Base-by-base conservation (phyloP, 2,113 vertebrate species). In the Phaetusa simplex region DNA sequence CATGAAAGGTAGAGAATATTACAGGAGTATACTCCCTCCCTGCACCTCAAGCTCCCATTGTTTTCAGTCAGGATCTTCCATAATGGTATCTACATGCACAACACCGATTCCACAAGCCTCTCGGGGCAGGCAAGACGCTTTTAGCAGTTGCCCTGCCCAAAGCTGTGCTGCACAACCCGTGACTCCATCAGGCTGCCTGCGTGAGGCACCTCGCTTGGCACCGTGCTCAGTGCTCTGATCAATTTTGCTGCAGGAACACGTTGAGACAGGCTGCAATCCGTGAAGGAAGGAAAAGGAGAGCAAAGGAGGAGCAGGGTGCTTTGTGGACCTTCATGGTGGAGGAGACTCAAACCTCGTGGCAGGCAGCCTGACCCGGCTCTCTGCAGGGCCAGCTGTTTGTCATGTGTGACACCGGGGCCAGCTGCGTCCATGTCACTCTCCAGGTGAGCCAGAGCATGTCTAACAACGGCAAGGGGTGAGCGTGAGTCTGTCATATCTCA, bases 301-400 rank as follows among this genome's bases (percentile, higher is more conserved):
- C 47, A 67, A 70, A 66, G 38, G 23, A 89, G 27, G 26, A 91
- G 38, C 42, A 34, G n/a, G 32, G 18, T 32, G 24, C 22, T 53
- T 52, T 32, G 4, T 19, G 61, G 38, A 74, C 5, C 52, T 64
- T 84, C 2, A 2, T 3, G 29, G 47, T 30, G 38, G 26, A 71
- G 22, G 38, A 81, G 77, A 47, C 14, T 32, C 1, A 0, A 78
- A 53, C 12, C 30, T 32, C 0, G 0, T 10, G 13, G 27, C 59
- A 80, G 36, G 21, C 49, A 81, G 67, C 36, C 19, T 73, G 45
- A 42, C 40, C 1, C 0, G 26, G 26, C 10, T 24, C 0, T 87
- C 58, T 72, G 20, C 26, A 38, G 38, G 59, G 20, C n/a, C 55
- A 62, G 27, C 53, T 94, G 40, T 74, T 89, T 87, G 45, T 79